Percentiles rank a stretch among this genome's conserved stretches.
Evolutionary conservation across 2,888 invertebrate genomes (phyloP).

Genomic region (Taenaris catops): DNA sequence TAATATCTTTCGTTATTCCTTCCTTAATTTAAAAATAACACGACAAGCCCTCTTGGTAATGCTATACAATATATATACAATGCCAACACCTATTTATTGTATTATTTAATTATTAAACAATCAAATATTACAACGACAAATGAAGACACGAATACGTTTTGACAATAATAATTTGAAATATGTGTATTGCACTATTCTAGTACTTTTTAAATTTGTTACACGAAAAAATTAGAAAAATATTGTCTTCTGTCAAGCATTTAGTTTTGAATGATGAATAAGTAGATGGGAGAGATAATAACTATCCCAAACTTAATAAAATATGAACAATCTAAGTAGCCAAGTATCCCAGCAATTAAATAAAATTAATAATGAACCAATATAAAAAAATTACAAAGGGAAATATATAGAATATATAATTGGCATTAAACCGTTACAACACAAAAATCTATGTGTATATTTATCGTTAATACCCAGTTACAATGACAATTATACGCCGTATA

Average conservation of each 20-base stretch:
- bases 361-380: too few species aligned
- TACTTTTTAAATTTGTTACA: conserved; percentile 3
- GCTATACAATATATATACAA: conserved; percentile 69
- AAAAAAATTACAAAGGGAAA: too few species aligned
- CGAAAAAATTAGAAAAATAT: conserved; percentile 18
- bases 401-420: too few species aligned
- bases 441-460: too few species aligned
- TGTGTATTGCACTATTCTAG: conserved; percentile 12
- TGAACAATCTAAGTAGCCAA: too few species aligned
- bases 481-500: too few species aligned
- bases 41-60: conserved; percentile 18
- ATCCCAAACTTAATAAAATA: too few species aligned
- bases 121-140: conserved; percentile 25
- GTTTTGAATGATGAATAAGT: conserved; percentile 5
- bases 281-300: too few species aligned
- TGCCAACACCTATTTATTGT: conserved; percentile 42
- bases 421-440: too few species aligned
- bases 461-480: too few species aligned
- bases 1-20: too few species aligned
- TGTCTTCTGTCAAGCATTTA: conserved; percentile 19
- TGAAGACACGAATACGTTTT: conserved; percentile 9
- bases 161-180: conserved; percentile 20
- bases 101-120: conserved; percentile 44
- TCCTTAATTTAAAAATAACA: conserved; percentile 16
- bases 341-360: too few species aligned